These are phyloP conservation scores for Sinosuthora webbiana DNA, from an alignment of 2,113 vertebrate species.

Conservation along the genomic window DNA sequence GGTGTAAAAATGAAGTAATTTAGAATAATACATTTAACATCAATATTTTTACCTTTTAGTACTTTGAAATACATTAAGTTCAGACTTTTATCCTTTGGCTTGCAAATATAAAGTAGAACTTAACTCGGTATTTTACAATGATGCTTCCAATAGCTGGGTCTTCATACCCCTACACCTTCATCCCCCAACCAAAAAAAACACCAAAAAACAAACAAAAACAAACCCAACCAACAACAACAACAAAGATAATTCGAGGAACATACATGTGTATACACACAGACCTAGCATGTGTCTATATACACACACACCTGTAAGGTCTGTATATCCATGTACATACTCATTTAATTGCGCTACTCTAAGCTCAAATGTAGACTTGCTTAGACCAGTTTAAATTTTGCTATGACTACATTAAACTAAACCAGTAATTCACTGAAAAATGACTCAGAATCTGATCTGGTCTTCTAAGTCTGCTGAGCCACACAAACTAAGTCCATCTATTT, in stretches of 20 bases:
- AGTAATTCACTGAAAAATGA: not conserved
- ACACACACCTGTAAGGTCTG: not conserved
- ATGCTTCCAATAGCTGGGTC: not conserved
- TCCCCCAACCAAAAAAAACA: fast-evolving
- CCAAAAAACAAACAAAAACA: too few species aligned
- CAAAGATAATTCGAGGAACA: not conserved
- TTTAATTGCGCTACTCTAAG: not conserved
- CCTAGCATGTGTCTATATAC: not conserved
- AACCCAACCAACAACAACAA: too few species aligned
- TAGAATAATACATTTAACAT: not conserved
- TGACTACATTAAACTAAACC: not conserved
- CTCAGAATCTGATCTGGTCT: not conserved
- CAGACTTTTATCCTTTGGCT: not conserved
- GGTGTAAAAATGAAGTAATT: not conserved
- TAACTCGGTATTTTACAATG: not conserved
- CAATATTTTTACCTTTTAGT: not conserved
- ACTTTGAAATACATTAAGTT: not conserved
- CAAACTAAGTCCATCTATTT: not conserved
- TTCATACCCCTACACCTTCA: not conserved
- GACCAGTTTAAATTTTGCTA: not conserved
- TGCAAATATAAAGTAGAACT: not conserved
- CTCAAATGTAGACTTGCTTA: not conserved
- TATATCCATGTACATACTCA: not conserved
- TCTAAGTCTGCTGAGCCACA: not conserved
- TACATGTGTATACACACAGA: not conserved